Evolutionary conservation across 1,140 invertebrate species (phyloP).

Genomic region (Heliconius hewitsoni): DNA sequence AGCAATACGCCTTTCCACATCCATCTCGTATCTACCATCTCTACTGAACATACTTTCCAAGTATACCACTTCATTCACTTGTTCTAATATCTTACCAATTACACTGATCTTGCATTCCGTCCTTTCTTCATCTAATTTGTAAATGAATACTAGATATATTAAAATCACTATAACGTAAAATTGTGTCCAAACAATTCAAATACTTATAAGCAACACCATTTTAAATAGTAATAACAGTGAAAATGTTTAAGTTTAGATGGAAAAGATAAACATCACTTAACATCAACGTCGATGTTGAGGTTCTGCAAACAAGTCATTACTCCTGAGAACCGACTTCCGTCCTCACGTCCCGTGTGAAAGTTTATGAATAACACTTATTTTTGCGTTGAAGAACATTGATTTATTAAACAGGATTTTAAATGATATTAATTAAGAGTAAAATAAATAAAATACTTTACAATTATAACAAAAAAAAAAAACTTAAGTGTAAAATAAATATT

Average conservation of each 20-base stretch:
- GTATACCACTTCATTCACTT: too few species aligned
- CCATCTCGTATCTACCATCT: too few species aligned
- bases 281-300: background rate
- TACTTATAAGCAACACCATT: too few species aligned
- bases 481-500: background rate
- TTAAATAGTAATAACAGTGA: too few species aligned
- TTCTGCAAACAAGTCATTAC: constrained; percentile 13
- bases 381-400: background rate
- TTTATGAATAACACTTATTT: constrained; percentile 6
- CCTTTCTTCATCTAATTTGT: too few species aligned
- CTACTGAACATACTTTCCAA: too few species aligned
- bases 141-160: background rate
- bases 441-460: background rate
- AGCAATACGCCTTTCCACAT: too few species aligned
- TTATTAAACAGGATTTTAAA: background rate
- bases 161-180: background rate
- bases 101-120: too few species aligned
- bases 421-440: background rate
- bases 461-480: too few species aligned
- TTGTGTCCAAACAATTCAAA: too few species aligned
- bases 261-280: background rate
- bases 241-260: background rate
- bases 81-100: too few species aligned
- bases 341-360: constrained; percentile 19
- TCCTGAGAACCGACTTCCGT: constrained; percentile 16